Percentiles rank a stretch among this genome's conserved stretches.
phyloP scores from a whole-genome alignment of 2,113 vertebrate genomes.

The Clarias magur region DNA sequence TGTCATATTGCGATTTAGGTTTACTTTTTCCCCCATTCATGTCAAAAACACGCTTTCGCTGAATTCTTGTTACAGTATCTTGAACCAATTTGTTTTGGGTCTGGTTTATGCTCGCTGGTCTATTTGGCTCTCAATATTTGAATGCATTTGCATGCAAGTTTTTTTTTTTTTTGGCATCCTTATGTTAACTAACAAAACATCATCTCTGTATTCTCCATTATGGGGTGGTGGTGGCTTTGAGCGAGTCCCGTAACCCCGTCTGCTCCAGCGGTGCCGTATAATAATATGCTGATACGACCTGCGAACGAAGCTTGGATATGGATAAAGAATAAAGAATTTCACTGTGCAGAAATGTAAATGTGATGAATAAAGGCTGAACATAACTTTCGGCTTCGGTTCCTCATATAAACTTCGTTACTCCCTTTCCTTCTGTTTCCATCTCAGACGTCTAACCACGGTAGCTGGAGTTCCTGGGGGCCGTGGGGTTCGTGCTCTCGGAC shows the following conservation, averaged over 20 bases:
- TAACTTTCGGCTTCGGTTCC: not conserved
- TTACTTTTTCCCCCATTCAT: not conserved
- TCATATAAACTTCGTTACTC: not conserved
- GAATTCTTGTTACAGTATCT: not conserved
- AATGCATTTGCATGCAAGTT: not conserved
- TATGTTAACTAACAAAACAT: not conserved
- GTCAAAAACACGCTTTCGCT: not conserved
- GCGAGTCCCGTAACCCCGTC: too few species aligned
- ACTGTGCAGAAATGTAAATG: too few species aligned
- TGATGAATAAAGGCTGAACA: too few species aligned
- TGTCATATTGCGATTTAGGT: not conserved
- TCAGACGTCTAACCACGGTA: constrained; percentile 92
- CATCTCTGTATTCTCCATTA: not conserved
- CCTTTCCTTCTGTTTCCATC: constrained; percentile 11
- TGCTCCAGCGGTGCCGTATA: too few species aligned
- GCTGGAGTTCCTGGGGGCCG: constrained; percentile 95
- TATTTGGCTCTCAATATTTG: not conserved
- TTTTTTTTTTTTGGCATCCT: not conserved
- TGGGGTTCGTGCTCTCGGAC: constrained; percentile 93
- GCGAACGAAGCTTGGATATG: too few species aligned
- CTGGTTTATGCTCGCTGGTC: not conserved
- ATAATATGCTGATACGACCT: too few species aligned
- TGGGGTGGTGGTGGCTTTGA: too few species aligned
- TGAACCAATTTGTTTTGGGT: not conserved
- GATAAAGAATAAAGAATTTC: too few species aligned